Evolutionary conservation across 2,113 vertebrate species (phyloP).

Genomic region (Heptranchias perlo): DNA sequence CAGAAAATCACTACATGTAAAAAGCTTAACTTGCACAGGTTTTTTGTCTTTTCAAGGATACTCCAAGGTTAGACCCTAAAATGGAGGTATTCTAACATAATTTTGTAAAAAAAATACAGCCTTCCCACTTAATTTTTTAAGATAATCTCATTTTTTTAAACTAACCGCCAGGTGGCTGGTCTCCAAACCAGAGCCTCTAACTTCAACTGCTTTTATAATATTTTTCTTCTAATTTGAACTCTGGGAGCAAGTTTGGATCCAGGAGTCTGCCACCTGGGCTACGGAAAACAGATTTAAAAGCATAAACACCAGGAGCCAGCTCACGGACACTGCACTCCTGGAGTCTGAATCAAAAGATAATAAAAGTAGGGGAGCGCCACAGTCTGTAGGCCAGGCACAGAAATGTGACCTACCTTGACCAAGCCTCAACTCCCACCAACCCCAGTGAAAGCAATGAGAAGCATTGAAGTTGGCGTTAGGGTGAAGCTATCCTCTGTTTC

Average conservation of each 20-base stretch:
- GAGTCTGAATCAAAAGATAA: background rate
- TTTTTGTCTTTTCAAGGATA: background rate
- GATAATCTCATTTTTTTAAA: background rate
- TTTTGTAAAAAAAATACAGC: background rate
- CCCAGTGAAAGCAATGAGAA: background rate
- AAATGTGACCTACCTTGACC: background rate
- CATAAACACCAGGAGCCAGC: background rate
- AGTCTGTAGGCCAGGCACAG: background rate
- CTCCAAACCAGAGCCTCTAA: background rate
- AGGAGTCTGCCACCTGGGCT: no score
- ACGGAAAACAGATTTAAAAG: background rate
- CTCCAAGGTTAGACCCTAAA: background rate
- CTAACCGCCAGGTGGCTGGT: background rate
- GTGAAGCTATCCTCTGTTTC: background rate
- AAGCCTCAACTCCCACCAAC: background rate
- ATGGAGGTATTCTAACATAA: background rate
- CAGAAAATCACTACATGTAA: background rate
- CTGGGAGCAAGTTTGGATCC: background rate
- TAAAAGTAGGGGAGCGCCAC: background rate
- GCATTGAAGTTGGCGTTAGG: background rate
- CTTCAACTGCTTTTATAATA: no score
- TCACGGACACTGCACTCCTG: background rate
- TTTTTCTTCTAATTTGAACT: background rate
- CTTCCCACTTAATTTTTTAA: background rate
- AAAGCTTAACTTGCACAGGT: background rate